Conservation (phyloP, 2,888 invertebrate genomes). For the Dicyrtoma fusca region DNA sequence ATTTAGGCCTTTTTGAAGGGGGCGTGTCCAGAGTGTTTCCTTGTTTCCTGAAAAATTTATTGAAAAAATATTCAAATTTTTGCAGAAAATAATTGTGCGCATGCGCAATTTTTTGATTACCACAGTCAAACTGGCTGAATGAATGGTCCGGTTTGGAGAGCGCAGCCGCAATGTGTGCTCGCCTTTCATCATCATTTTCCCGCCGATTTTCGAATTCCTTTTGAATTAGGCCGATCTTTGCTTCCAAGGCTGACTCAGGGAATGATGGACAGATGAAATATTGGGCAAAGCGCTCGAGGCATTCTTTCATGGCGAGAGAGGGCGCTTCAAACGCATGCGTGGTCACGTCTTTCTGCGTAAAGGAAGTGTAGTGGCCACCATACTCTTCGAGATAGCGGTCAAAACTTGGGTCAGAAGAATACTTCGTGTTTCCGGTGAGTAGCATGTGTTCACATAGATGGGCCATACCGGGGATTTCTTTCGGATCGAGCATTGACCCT, state of each 20-base stretch:
- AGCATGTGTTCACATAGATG: slow-evolving; percentile 47
- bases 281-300: slow-evolving; percentile 90
- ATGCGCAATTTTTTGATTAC: too few species aligned
- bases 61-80: too few species aligned
- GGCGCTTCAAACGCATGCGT: slow-evolving; percentile 91
- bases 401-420: slow-evolving; percentile 42
- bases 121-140: slow-evolving; percentile 72
- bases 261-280: slow-evolving; percentile 93
- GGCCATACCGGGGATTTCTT: slow-evolving; percentile 42
- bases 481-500: slow-evolving; percentile 48
- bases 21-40: slow-evolving; percentile 75
- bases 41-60: slow-evolving; percentile 77
- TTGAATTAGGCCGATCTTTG: slow-evolving; percentile 93
- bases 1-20: slow-evolving; percentile 79
- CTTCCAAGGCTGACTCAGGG: slow-evolving; percentile 83
- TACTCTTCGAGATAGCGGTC: slow-evolving; percentile 85
- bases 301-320: slow-evolving; percentile 75
- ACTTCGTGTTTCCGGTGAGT: slow-evolving; percentile 25
- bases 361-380: slow-evolving; percentile 88
- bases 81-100: too few species aligned
- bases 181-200: slow-evolving; percentile 84
- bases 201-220: slow-evolving; percentile 95
- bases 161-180: slow-evolving; percentile 84
- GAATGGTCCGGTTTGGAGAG: slow-evolving; percentile 77
- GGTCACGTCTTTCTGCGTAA: slow-evolving; percentile 86